Percentiles rank a stretch among this genome's conserved stretches.
These are phyloP conservation scores for Hyles euphorbiae DNA, from an alignment of 1,140 invertebrate species.

Conservation along the genomic window DNA sequence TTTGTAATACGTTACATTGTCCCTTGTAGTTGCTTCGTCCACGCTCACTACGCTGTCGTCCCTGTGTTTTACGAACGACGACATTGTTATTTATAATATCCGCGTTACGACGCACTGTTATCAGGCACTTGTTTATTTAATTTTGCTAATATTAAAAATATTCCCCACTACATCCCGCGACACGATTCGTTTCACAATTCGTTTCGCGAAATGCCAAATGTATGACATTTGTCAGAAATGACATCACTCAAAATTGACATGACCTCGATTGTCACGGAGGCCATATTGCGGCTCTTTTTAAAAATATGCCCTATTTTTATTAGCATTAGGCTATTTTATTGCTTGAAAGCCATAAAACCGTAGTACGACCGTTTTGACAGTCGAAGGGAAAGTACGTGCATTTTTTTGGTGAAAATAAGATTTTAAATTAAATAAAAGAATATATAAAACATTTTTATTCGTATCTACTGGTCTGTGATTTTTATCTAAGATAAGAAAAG, in stretches of 20 bases:
- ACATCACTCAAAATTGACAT: neutral
- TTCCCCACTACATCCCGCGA: neutral
- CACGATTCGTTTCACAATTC: neutral
- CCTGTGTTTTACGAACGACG: conserved; percentile 57
- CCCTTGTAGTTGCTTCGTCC: conserved; percentile 58
- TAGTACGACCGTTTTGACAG: too few relatives aligned
- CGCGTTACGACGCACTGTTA: neutral
- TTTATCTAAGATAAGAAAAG: too few relatives aligned
- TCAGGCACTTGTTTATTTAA: neutral
- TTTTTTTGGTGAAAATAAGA: too few relatives aligned
- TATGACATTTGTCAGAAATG: neutral
- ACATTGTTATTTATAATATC: conserved; percentile 40
- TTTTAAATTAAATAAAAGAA: too few relatives aligned
- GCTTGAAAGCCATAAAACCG: too few relatives aligned
- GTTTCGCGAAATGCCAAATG: neutral
- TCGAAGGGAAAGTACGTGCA: too few relatives aligned
- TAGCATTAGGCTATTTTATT: too few relatives aligned
- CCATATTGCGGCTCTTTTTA: too few relatives aligned
- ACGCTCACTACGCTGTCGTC: conserved; percentile 62
- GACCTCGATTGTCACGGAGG: too few relatives aligned
- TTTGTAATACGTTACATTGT: conserved; percentile 71
- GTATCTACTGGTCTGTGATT: too few relatives aligned
- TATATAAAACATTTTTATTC: too few relatives aligned
- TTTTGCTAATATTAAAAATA: neutral
- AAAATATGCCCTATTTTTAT: too few relatives aligned